Percentiles rank a stretch among this genome's conserved stretches.
Conservation (phyloP, 2,113 vertebrate genomes). For the Python bivittatus region DNA sequence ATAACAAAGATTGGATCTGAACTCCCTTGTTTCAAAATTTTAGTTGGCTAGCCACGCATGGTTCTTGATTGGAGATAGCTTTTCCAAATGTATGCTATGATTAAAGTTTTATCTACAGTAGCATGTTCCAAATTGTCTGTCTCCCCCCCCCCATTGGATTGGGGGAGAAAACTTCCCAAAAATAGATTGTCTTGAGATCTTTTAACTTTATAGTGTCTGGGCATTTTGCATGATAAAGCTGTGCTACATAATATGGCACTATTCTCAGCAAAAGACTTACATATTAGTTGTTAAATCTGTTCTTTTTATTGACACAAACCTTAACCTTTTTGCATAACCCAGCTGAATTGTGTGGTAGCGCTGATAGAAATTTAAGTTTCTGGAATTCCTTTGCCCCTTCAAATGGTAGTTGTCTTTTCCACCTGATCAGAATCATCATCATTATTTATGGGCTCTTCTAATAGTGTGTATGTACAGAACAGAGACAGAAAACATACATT, state of each 20-base stretch:
- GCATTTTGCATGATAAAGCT: too few species aligned
- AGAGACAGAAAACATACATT: conserved; percentile 4
- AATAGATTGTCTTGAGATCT: too few species aligned
- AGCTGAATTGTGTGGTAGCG: not conserved
- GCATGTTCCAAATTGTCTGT: too few species aligned
- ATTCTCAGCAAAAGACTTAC: not conserved
- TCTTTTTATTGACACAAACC: not conserved
- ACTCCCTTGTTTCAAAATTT: not conserved
- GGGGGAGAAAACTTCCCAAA: not conserved
- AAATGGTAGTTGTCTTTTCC: not conserved
- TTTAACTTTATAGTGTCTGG: not conserved
- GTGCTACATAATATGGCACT: not conserved
- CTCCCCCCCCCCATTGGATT: not conserved
- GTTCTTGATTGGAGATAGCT: not conserved
- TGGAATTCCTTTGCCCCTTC: not conserved
- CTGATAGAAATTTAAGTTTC: not conserved
- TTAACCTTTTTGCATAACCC: not conserved
- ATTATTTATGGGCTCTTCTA: not conserved
- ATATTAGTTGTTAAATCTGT: not conserved
- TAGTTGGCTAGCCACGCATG: not conserved
- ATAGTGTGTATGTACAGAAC: too few species aligned
- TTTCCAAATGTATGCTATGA: not conserved
- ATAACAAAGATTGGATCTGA: not conserved
- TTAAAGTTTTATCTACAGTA: not conserved
- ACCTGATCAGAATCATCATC: not conserved